Percentiles rank a stretch among this genome's conserved stretches.
phyloP scores from a whole-genome alignment of 2,797 vertebrate species.

The Falco columbarius region DNA sequence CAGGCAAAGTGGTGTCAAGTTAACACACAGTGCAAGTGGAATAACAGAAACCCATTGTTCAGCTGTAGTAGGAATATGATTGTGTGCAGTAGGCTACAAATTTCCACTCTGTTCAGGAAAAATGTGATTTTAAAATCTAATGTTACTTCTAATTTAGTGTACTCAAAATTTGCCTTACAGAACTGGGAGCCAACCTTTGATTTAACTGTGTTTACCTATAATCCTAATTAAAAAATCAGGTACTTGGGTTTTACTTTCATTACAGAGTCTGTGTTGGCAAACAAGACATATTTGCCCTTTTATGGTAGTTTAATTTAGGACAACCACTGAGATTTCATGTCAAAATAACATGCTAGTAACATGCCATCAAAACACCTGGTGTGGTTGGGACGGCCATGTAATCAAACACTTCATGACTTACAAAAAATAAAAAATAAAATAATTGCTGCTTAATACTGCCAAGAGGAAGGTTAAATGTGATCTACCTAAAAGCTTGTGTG shows the following conservation, averaged over 20 bases:
- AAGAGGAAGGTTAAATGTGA: neutral
- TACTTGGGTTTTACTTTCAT: neutral
- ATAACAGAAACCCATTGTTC: conserved; percentile 3
- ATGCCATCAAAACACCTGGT: neutral
- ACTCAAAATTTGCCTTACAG: neutral
- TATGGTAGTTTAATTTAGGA: neutral
- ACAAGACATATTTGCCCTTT: neutral
- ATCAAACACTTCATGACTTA: neutral
- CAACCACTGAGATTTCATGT: neutral
- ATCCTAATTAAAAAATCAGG: neutral
- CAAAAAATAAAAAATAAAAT: conserved; percentile 20
- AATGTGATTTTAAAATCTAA: neutral
- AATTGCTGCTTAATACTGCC: neutral
- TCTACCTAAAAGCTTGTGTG: neutral
- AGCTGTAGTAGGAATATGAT: neutral
- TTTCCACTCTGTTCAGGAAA: neutral
- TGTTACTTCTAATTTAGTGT: neutral
- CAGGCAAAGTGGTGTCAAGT: neutral
- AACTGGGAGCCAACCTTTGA: neutral
- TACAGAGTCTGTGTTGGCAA: neutral
- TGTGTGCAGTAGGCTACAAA: neutral
- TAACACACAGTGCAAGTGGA: neutral
- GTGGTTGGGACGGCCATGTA: neutral
- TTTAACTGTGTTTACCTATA: neutral
- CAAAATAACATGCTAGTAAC: neutral